Base-by-base conservation (phyloP, 1,140 invertebrate genomes). In the Tetragonula clypearis region DNA sequence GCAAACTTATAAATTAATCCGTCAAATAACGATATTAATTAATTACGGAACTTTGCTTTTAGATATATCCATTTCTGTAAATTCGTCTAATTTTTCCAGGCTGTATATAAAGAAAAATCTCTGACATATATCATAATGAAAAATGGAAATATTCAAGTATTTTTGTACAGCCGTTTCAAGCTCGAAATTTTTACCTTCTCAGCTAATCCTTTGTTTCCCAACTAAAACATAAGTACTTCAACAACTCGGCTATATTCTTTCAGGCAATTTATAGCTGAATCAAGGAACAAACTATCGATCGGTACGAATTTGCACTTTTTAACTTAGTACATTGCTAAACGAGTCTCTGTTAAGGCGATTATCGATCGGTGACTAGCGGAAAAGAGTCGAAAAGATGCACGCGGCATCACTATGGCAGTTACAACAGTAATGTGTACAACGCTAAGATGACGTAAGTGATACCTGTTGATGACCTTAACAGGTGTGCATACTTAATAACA, bases 401-500 rank as follows among this genome's bases (percentile, higher is more conserved):
- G 68, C 53, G 14, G n/a, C 72, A 74, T 80, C 66, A 71, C 82
- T 89, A 90, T 86, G 82, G 78, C 75, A 79, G 68, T 56, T 77
- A 79, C 75, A 84, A 35, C 78, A 82, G 66, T 75, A 78, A 66
- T 88, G 56, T 80, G 81, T 88, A 90, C 35, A 35, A 35, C 82
- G 84, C 23, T 71, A 60, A 26, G 66, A 77, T 90, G 89, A 90
- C 90, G 89, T 90, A 90, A 91, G 82, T 84, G 78, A 78, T 85
- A 82, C 72, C 87, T 78, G 82, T 83, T 77, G 87, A 86, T 87
- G 87, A 89, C 87, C 90, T 91, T 91, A 91, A 90, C 87, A 87
- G 90, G 85, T 90, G 82, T 78, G 77, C 77, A 71, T 80, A 76
- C 85, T 65, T 87, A 78, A 87, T 84, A 19, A 55, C 19, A 83